Percentiles rank a stretch among this genome's conserved stretches.
Evolutionary conservation across 2,888 invertebrate species (phyloP).

Genomic region (Ligdia adustata): DNA sequence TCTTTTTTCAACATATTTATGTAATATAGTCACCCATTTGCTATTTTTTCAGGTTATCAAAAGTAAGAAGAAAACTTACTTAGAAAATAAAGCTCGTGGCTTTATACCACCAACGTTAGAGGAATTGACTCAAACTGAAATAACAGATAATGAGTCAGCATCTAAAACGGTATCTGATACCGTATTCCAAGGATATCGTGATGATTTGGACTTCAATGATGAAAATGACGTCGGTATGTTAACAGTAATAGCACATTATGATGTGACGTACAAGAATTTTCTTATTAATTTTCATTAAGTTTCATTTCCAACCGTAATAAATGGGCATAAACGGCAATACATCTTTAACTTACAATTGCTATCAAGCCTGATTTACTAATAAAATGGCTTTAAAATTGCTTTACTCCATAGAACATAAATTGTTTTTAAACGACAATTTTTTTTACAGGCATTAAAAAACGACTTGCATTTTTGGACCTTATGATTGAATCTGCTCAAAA

Average conservation of each 20-base stretch:
- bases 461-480: conserved; percentile 94
- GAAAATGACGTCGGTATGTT: conserved; percentile 89
- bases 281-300: background rate
- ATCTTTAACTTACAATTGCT: no score
- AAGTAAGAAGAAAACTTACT: conserved; percentile 84
- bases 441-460: conserved; percentile 87
- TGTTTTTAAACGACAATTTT: background rate
- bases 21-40: no score
- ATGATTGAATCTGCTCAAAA: conserved; percentile 93
- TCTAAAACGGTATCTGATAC: conserved; percentile 69
- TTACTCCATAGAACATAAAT: no score
- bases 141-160: conserved; percentile 58
- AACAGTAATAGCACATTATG: background rate
- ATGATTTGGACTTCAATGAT: conserved; percentile 91
- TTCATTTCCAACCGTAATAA: no score
- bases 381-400: no score
- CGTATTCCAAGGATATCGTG: conserved; percentile 86
- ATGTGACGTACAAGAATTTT: background rate
- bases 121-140: conserved; percentile 58
- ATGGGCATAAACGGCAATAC: no score
- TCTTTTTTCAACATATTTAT: no score
- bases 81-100: conserved; percentile 75
- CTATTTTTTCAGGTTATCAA: conserved; percentile 73
- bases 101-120: conserved; percentile 65
- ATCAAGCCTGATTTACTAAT: no score